A percentile compares a stretch with the other conserved stretches of the same genome.
Evolutionary conservation across 2,888 invertebrate species (phyloP).

Genomic region (Leucozona laternaria): DNA sequence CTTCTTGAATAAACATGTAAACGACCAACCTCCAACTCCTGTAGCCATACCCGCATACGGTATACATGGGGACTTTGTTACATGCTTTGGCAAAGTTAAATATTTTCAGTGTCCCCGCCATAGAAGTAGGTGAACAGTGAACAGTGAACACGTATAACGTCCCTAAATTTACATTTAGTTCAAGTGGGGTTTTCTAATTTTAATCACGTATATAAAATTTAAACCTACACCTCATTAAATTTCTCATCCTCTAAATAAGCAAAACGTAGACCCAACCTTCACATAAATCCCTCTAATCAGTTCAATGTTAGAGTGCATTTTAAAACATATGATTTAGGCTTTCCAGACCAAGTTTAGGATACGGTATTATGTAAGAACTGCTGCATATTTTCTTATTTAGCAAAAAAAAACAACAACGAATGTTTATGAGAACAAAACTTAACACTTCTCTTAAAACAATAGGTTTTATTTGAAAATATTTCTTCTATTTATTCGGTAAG

Average conservation of each 20-base stretch:
- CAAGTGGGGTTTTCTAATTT: slow-evolving; percentile 71
- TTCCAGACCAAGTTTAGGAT: background rate
- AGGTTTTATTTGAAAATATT: too few relatives aligned
- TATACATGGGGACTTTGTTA: slow-evolving; percentile 24
- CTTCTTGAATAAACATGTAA: slow-evolving; percentile 73
- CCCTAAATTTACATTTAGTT: slow-evolving; percentile 72
- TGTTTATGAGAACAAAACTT: too few relatives aligned
- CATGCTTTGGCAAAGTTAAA: slow-evolving; percentile 55
- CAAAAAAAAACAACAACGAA: too few relatives aligned
- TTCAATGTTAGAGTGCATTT: slow-evolving; percentile 58
- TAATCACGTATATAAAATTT: slow-evolving; percentile 75
- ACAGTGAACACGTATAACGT: slow-evolving; percentile 51
- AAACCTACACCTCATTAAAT: slow-evolving; percentile 75
- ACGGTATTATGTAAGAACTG: too few relatives aligned
- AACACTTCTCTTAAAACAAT: too few relatives aligned
- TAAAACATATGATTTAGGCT: background rate
- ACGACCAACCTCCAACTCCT: slow-evolving; percentile 58
- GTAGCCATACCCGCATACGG: slow-evolving; percentile 36
- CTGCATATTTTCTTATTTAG: too few relatives aligned
- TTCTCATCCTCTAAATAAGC: slow-evolving; percentile 57
- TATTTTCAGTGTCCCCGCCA: slow-evolving; percentile 56
- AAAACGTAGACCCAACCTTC: slow-evolving; percentile 56
- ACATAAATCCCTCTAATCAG: slow-evolving; percentile 69
- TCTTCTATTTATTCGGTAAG: too few relatives aligned
- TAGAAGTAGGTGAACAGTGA: slow-evolving; percentile 72